Percentiles rank a stretch among this genome's conserved stretches.
Conservation (phyloP, 1,140 invertebrate genomes). For the Hyles euphorbiae region DNA sequence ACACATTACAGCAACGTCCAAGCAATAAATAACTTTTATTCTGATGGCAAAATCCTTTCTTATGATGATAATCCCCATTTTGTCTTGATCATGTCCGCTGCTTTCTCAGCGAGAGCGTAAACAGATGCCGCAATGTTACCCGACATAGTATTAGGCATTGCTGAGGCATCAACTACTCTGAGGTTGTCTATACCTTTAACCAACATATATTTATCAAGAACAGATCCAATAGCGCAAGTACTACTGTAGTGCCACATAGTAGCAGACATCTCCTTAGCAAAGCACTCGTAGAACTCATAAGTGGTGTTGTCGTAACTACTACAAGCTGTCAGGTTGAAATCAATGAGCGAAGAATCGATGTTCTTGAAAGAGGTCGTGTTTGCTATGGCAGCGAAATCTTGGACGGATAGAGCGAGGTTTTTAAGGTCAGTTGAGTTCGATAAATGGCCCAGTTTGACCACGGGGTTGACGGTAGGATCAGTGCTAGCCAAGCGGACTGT, state of each 20-base stretch:
- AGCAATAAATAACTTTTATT: too few relatives aligned
- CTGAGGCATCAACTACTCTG: conserved; percentile 30
- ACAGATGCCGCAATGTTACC: conserved; percentile 27
- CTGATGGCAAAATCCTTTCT: too few relatives aligned
- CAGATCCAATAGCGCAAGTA: conserved; percentile 72
- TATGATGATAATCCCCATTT: too few relatives aligned
- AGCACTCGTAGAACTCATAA: conserved; percentile 58
- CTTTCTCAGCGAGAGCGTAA: conserved; percentile 19
- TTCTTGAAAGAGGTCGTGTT: conserved; percentile 78
- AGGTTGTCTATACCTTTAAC: conserved; percentile 53
- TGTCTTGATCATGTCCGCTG: conserved; percentile 7
- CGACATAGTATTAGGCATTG: conserved; percentile 24
- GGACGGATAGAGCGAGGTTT: background rate
- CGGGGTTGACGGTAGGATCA: conserved; percentile 66
- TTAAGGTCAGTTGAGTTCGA: conserved; percentile 18
- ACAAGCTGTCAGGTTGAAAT: conserved; percentile 8
- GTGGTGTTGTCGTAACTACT: background rate
- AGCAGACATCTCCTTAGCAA: conserved; percentile 33
- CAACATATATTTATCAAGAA: conserved; percentile 51
- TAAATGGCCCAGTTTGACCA: conserved; percentile 5
- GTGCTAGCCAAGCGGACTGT: conserved; percentile 53
- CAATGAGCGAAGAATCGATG: conserved; percentile 4
- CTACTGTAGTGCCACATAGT: conserved; percentile 66
- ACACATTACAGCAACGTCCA: too few relatives aligned
- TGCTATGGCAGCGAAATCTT: background rate